Conservation (phyloP, 2,888 invertebrate genomes). For the Synergus gifuensis region DNA sequence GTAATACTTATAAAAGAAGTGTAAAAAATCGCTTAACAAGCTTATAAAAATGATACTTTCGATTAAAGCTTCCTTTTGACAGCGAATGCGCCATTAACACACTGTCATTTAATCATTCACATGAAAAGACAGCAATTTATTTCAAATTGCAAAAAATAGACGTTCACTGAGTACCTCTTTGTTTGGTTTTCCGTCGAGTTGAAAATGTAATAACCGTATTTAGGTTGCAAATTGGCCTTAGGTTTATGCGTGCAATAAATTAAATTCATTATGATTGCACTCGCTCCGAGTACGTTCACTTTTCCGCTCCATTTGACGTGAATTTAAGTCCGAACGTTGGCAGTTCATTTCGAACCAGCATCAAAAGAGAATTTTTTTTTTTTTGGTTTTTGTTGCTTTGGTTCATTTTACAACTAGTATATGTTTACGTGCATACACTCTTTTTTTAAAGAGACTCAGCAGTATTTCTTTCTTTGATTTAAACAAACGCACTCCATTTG, state of each 20-base stretch:
- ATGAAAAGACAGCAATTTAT: conserved; percentile 21
- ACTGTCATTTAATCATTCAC: not conserved
- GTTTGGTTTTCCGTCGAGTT: conserved; percentile 8
- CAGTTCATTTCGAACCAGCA: not conserved
- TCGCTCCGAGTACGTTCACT: conserved; percentile 10
- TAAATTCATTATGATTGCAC: conserved; percentile 17
- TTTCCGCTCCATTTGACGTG: not conserved
- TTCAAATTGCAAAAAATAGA: not conserved
- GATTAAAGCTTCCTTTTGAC: not conserved
- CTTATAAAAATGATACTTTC: not conserved
- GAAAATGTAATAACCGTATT: conserved; percentile 4
- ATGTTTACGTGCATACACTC: too few relatives aligned
- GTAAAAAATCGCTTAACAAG: not conserved
- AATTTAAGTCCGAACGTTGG: not conserved
- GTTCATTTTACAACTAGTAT: too few relatives aligned
- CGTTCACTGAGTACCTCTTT: not conserved
- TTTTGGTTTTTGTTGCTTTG: not conserved
- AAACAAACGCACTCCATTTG: too few relatives aligned
- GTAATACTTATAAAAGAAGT: not conserved
- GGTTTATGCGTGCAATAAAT: conserved; percentile 21
- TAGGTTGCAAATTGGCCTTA: conserved; percentile 10
- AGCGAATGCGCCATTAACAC: not conserved
- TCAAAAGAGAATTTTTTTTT: not conserved
- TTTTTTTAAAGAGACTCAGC: too few relatives aligned
- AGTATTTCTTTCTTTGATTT: too few relatives aligned